Evolutionary conservation across 2,113 vertebrate species (phyloP).

Genomic region (Dendrocopos noguchii): DNA sequence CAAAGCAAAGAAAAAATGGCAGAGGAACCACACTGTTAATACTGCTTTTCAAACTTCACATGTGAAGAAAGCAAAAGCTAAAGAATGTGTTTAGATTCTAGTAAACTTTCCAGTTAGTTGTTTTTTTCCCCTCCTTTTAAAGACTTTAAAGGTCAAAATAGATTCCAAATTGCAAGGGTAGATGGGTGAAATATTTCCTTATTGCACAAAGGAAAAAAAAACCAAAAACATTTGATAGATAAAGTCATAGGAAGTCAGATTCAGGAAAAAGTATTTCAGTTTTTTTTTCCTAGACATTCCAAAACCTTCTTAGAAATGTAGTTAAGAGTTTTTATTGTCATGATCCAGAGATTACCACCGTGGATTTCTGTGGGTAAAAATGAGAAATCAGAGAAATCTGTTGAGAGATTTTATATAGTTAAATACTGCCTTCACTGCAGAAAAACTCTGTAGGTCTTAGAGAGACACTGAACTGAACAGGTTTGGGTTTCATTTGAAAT

Average conservation of each 20-base stretch:
- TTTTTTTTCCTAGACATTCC: not conserved
- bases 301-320: not conserved
- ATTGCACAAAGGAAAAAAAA: not conserved
- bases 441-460: not conserved
- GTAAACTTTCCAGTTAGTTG: not conserved
- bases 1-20: not conserved
- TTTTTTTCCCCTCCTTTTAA: not conserved
- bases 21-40: not conserved
- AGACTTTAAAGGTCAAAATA: not conserved
- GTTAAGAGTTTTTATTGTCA: not conserved
- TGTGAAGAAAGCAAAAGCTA: not conserved
- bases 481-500: not conserved
- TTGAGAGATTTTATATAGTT: not conserved
- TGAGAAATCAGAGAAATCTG: not conserved
- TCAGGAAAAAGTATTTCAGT: not conserved
- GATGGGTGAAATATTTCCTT: conserved; percentile 26
- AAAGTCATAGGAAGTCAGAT: not conserved
- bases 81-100: not conserved
- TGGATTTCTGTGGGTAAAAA: not conserved
- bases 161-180: not conserved
- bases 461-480: not conserved
- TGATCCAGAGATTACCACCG: not conserved
- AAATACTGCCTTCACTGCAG: not conserved
- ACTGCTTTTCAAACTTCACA: not conserved
- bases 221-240: conserved; percentile 11